These are phyloP conservation scores for Hemicrepidius hirtus DNA, from an alignment of 2,888 invertebrate genomes.

Conservation along the genomic window DNA sequence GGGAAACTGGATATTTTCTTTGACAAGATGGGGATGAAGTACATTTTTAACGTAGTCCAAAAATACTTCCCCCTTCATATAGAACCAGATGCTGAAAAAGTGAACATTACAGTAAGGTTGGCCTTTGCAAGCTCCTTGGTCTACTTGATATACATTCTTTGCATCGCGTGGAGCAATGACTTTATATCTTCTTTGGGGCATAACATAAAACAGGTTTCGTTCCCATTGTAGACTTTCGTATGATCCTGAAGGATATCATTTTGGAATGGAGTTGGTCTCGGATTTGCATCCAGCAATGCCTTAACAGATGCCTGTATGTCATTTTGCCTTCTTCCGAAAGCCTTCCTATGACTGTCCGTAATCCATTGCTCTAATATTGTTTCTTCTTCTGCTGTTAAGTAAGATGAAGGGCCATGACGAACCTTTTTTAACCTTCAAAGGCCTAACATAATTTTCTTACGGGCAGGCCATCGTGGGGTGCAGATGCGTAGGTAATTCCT, in stretches of 20 bases:
- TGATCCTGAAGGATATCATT: constrained; percentile 16
- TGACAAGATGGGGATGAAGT: constrained; percentile 40
- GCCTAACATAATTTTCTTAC: too few relatives aligned
- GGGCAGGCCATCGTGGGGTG: too few relatives aligned
- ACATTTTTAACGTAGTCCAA: constrained; percentile 59
- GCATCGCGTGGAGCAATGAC: constrained; percentile 58
- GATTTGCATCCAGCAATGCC: constrained; percentile 48
- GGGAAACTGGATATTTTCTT: constrained; percentile 49
- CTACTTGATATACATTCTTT: constrained; percentile 67
- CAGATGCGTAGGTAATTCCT: too few relatives aligned
- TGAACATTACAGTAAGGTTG: constrained; percentile 67
- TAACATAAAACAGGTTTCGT: too few relatives aligned
- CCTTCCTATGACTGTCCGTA: constrained; percentile 15
- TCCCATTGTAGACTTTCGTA: neutral
- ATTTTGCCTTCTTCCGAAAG: constrained; percentile 23
- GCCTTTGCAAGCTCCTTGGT: constrained; percentile 64
- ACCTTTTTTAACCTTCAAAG: too few relatives aligned
- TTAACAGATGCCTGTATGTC: constrained; percentile 49
- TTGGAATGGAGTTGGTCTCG: constrained; percentile 48
- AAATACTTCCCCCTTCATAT: constrained; percentile 61
- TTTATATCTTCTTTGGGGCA: constrained; percentile 58
- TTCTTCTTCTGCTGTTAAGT: constrained; percentile 47
- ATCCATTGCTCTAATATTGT: constrained; percentile 24
- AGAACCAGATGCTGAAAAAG: constrained; percentile 67
- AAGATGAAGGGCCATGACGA: constrained; percentile 27